Percentiles rank a stretch among this genome's conserved stretches.
Conservation (phyloP, 2,888 invertebrate genomes). For the Acronicta aceris region DNA sequence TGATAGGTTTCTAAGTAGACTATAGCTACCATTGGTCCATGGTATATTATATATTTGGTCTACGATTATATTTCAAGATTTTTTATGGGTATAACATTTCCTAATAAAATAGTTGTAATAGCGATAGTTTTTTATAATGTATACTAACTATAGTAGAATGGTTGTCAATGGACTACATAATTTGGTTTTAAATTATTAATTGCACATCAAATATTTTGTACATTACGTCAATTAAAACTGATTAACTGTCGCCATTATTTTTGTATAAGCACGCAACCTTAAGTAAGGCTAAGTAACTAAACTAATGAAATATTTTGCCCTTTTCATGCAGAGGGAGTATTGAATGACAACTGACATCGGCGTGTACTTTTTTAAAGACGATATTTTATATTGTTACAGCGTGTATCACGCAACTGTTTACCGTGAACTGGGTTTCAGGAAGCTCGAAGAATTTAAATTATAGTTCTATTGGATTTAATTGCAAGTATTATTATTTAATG, state of each 20-base stretch:
- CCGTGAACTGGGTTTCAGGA: constrained; percentile 58
- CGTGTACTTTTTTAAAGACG: constrained; percentile 52
- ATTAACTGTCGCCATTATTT: not conserved
- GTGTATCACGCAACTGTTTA: constrained; percentile 61
- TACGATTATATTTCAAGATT: no score
- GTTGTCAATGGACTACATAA: no score
- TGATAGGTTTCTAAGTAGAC: no score
- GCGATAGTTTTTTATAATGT: no score
- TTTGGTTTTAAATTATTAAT: no score
- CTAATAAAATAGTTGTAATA: no score
- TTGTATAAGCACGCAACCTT: constrained; percentile 39
- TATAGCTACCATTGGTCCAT: no score
- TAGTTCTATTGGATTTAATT: constrained; percentile 54
- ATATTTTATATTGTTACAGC: constrained; percentile 54
- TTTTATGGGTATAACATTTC: no score
- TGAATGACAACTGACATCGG: constrained; percentile 56
- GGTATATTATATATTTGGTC: no score
- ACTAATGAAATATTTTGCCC: constrained; percentile 45
- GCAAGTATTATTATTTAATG: not conserved
- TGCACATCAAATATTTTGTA: no score
- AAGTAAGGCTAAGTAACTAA: constrained; percentile 18
- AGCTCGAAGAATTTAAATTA: constrained; percentile 57
- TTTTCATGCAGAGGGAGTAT: constrained; percentile 39
- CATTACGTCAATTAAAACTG: not conserved
- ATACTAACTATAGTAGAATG: no score